Conservation (phyloP, 2,113 vertebrate genomes). For the Steatornis caripensis region DNA sequence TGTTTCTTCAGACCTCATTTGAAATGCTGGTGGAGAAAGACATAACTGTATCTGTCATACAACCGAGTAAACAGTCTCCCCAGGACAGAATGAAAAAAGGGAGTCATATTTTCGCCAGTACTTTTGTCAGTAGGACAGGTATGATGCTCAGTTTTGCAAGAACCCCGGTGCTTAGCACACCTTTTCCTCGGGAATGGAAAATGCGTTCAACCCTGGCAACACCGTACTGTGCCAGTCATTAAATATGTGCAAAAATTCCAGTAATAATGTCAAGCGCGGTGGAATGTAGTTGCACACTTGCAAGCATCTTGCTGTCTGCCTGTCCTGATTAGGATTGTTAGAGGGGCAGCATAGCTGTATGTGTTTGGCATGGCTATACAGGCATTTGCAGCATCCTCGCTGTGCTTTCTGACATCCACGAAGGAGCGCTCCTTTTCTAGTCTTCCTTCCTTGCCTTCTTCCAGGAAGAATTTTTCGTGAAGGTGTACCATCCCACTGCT, state of each 20-base stretch:
- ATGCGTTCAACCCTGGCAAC: not conserved
- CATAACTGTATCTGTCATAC: not conserved
- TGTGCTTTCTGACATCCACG: not conserved
- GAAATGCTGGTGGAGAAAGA: not conserved
- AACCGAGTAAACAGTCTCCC: not conserved
- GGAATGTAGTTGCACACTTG: not conserved
- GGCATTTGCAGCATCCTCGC: not conserved
- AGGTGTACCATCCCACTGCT: not conserved
- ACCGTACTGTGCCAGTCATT: not conserved
- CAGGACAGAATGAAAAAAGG: not conserved
- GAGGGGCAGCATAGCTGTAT: not conserved
- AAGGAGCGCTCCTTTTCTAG: not conserved
- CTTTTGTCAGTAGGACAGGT: not conserved
- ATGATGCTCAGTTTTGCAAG: not conserved
- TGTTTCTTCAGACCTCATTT: not conserved
- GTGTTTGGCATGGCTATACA: not conserved
- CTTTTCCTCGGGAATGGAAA: not conserved
- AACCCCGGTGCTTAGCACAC: not conserved
- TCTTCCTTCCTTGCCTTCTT: not conserved
- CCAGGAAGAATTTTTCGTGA: not conserved
- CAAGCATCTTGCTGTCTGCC: not conserved
- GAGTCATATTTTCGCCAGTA: not conserved
- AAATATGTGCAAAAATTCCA: not conserved
- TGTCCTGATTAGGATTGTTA: not conserved
- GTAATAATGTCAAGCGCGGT: not conserved